phyloP scores from a whole-genome alignment of 1,140 invertebrate genomes.

The Plodia interpunctella region DNA sequence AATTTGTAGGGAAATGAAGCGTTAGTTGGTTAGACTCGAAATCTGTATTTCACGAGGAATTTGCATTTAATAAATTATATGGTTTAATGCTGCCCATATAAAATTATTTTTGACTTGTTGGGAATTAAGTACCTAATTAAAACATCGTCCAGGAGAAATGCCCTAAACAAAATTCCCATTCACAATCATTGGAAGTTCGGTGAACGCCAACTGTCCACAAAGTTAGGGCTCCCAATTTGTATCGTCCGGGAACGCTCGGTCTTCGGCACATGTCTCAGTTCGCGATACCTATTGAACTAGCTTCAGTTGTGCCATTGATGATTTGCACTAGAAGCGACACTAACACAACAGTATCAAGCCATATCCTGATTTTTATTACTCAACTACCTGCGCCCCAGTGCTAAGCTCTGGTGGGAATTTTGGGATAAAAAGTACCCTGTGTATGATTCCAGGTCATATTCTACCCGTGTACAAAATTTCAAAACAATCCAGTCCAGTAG shows the following conservation, averaged over 20 bases:
- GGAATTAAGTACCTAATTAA: neutral
- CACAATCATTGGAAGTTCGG: neutral
- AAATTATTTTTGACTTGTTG: neutral
- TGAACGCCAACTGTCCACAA: neutral
- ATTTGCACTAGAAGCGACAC: neutral
- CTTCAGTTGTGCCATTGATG: neutral
- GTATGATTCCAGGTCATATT: too few species aligned
- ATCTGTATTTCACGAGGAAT: neutral
- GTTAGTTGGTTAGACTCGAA: neutral
- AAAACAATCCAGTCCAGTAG: too few species aligned
- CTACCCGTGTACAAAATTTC: too few species aligned
- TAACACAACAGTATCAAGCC: too few species aligned
- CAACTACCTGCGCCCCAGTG: too few species aligned
- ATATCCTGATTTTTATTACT: too few species aligned
- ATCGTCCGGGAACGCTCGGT: neutral
- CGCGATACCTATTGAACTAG: constrained; percentile 9
- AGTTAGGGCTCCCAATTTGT: constrained; percentile 8
- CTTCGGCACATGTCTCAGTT: constrained; percentile 9
- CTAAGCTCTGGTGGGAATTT: too few species aligned
- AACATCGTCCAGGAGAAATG: neutral
- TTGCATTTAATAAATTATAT: neutral
- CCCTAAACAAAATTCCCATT: neutral
- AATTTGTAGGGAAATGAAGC: constrained; percentile 1
- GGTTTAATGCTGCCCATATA: too few species aligned
- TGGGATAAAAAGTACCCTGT: too few species aligned